A percentile compares a stretch with the other conserved stretches of the same genome.
phyloP scores from a whole-genome alignment of 1,140 invertebrate genomes.

The Trichonephila clavipes region DNA sequence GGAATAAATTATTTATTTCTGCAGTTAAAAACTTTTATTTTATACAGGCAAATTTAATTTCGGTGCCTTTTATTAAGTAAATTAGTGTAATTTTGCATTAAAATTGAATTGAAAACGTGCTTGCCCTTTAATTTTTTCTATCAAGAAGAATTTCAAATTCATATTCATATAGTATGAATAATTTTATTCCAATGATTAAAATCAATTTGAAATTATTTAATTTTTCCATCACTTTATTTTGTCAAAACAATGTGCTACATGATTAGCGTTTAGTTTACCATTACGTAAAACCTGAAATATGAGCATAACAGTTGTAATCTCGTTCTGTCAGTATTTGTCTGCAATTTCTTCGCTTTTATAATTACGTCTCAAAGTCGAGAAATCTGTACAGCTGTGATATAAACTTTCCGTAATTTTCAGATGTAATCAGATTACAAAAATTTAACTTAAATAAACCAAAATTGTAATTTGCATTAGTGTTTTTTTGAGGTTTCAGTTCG shows the following conservation, averaged over 20 bases:
- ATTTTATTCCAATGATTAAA: too few species aligned
- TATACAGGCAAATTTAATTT: too few species aligned
- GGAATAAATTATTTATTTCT: too few species aligned
- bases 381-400: neutral
- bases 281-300: neutral
- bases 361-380: constrained; percentile 1
- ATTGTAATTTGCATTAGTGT: constrained; percentile 19
- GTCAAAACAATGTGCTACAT: neutral
- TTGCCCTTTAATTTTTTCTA: too few species aligned
- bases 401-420: neutral
- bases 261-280: neutral
- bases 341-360: neutral
- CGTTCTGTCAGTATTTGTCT: constrained; percentile 12
- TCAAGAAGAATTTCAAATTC: too few species aligned
- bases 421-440: neutral
- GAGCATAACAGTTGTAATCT: constrained; percentile 15
- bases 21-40: too few species aligned
- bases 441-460: too few species aligned
- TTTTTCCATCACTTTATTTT: neutral
- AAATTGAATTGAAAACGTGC: too few species aligned
- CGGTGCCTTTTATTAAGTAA: too few species aligned
- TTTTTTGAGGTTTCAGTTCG: constrained; percentile 7
- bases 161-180: too few species aligned
- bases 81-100: too few species aligned
- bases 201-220: too few species aligned